Evolutionary conservation across 2,888 invertebrate genomes (phyloP).

Genomic region (Leucophenga montana): DNA sequence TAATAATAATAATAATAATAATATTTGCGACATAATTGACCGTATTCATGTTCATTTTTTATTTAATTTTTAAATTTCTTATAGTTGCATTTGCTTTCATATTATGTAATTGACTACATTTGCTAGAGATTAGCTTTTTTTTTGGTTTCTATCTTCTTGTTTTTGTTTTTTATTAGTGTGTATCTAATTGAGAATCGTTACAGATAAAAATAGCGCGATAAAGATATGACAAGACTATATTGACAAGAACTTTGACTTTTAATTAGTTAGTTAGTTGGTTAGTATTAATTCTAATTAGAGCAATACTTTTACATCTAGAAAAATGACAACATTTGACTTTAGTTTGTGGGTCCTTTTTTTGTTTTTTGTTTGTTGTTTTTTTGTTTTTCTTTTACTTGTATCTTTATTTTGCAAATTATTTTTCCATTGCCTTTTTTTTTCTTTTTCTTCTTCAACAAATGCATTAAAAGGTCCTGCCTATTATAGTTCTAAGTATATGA

Average conservation of each 20-base stretch:
- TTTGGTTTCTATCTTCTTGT: constrained; percentile 25
- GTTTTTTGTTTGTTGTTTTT: neutral
- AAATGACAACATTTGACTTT: constrained; percentile 21
- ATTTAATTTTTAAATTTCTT: constrained; percentile 19
- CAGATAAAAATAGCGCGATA: neutral
- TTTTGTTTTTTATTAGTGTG: constrained; percentile 36
- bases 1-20: neutral
- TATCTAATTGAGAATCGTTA: constrained; percentile 43
- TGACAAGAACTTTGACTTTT: constrained; percentile 50
- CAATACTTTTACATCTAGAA: constrained; percentile 42
- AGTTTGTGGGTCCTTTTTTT: neutral
- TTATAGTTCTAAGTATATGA: constrained; percentile 11
- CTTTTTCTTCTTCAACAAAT: constrained; percentile 5
- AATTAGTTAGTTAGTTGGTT: constrained; percentile 20
- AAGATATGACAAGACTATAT: constrained; percentile 53
- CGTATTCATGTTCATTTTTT: constrained; percentile 45
- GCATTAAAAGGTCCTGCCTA: constrained; percentile 69
- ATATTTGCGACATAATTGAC: constrained; percentile 51
- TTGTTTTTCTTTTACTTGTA: neutral
- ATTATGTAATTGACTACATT: constrained; percentile 59
- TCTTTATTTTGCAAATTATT: neutral
- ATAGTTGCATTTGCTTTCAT: neutral
- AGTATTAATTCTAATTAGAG: constrained; percentile 33
- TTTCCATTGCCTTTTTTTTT: constrained; percentile 7
- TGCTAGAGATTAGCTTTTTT: constrained; percentile 55